A percentile compares a stretch with the other conserved stretches of the same genome.
phyloP scores from a whole-genome alignment of 2,888 invertebrate genomes.

The Therioaphis trifolii region DNA sequence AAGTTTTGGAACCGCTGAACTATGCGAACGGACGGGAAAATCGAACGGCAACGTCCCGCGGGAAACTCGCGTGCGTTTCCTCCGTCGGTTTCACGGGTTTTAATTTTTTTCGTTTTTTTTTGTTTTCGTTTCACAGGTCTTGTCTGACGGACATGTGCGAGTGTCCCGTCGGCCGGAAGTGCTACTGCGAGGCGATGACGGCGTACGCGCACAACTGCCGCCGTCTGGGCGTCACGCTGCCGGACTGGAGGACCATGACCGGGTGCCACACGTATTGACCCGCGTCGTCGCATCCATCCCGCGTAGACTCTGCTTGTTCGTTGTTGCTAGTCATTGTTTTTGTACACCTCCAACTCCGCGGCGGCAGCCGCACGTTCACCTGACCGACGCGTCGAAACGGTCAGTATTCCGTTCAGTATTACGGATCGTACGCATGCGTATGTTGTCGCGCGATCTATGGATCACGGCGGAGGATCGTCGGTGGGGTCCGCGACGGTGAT shows the following conservation, averaged over 20 bases:
- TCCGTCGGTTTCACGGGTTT: no score
- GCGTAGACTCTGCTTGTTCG: constrained; percentile 52
- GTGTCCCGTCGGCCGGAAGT: constrained; percentile 79
- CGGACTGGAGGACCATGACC: constrained; percentile 79
- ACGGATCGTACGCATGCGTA: no score
- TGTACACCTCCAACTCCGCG: constrained; percentile 44
- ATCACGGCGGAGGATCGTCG: no score
- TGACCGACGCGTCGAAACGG: constrained; percentile 51
- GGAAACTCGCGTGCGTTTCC: no score
- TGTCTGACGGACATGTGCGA: constrained; percentile 90
- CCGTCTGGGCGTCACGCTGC: constrained; percentile 78
- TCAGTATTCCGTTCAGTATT: constrained; percentile 12
- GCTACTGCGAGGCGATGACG: constrained; percentile 89
- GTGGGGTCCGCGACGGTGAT: no score
- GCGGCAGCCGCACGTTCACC: constrained; percentile 23
- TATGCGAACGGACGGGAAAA: no score
- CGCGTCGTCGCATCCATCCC: constrained; percentile 53
- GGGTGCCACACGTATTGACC: constrained; percentile 72
- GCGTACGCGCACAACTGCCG: constrained; percentile 91
- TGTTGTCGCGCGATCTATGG: no score
- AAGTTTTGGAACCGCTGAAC: no score
- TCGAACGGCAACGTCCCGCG: no score
- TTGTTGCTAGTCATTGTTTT: constrained; percentile 57
- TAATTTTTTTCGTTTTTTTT: background rate
- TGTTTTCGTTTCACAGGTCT: constrained; percentile 70